Base-by-base conservation (phyloP, 2,797 vertebrate species). In the Oreonectes daqikongensis region DNA sequence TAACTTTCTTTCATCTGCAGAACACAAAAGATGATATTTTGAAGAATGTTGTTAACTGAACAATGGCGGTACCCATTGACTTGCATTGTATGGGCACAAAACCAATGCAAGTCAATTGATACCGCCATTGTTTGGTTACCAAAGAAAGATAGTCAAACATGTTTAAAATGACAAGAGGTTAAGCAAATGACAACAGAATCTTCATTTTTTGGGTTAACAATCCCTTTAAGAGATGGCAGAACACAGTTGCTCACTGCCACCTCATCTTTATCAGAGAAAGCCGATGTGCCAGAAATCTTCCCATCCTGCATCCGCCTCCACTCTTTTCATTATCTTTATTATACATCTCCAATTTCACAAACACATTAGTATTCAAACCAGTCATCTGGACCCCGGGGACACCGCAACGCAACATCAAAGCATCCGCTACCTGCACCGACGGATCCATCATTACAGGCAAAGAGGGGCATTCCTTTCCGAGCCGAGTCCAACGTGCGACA, bases 371-470 rank as follows among this genome's bases (percentile, higher is more conserved):
- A 57, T 69, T 69, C 12, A 61, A 61, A 44, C 42, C 32, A 1
- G 40, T 77, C 63, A 69, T 65, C 38, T 64, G 59, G 48, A 78
- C 61, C 53, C 65, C 44, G 35, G 59, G 65, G 63, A 70, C 22
- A 11, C 67, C 4, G 42, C 69, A 52, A 66, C 30, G 40, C 4
- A 59, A 76, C 74, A 77, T 77, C 66, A 69, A 77, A 77, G 53
- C 11, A n/a, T n/a, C n/a, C n/a, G 17, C 44, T 77, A 77, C 75
- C 75, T 77, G 30, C 30, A 5, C 61, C 67, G 70, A 64, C 32
- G 59, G 69, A 73, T 80, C 73, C 69, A 76, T 76, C 77, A 82
- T 52, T 44, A 24, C 26, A 79, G 42, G 24, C 66, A 40, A 69
- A 77, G 22, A 77, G 55, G 55, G 66, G 66, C 38, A 67, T 78